Percentiles rank a stretch among this genome's conserved stretches.
Conservation (phyloP, 2,888 invertebrate genomes). For the Rhimphoctona megacephalus region DNA sequence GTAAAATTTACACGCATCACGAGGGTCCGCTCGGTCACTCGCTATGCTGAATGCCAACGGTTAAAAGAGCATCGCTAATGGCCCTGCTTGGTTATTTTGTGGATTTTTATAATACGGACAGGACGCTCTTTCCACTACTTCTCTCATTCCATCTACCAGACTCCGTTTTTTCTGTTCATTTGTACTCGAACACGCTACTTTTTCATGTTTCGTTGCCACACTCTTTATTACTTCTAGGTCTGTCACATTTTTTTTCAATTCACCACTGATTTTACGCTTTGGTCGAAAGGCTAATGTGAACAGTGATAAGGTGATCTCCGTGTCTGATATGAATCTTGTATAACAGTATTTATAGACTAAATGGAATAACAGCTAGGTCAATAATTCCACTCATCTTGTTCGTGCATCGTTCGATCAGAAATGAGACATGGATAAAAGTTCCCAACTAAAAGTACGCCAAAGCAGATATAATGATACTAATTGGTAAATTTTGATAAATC, state of each 20-base stretch:
- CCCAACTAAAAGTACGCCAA: not conserved
- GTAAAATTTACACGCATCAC: conserved; percentile 85
- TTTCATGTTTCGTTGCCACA: conserved; percentile 58
- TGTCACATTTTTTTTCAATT: conserved; percentile 31
- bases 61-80: conserved; percentile 85
- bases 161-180: conserved; percentile 46
- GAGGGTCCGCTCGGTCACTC: conserved; percentile 72
- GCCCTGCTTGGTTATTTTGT: conserved; percentile 85
- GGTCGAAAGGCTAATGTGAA: not conserved
- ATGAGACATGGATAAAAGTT: not conserved
- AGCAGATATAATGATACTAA: not conserved
- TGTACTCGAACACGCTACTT: conserved; percentile 36
- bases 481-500: too few species aligned
- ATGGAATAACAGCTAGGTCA: not conserved
- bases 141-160: conserved; percentile 48
- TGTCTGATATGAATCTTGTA: too few species aligned
- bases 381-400: not conserved
- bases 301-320: not conserved
- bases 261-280: conserved; percentile 30
- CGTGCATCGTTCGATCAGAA: not conserved
- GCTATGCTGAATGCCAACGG: conserved; percentile 81
- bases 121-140: conserved; percentile 68
- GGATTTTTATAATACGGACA: conserved; percentile 84
- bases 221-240: conserved; percentile 43
- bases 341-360: not conserved